phyloP scores from a whole-genome alignment of 1,140 invertebrate species.

The Venustaconcha ellipsiformis region DNA sequence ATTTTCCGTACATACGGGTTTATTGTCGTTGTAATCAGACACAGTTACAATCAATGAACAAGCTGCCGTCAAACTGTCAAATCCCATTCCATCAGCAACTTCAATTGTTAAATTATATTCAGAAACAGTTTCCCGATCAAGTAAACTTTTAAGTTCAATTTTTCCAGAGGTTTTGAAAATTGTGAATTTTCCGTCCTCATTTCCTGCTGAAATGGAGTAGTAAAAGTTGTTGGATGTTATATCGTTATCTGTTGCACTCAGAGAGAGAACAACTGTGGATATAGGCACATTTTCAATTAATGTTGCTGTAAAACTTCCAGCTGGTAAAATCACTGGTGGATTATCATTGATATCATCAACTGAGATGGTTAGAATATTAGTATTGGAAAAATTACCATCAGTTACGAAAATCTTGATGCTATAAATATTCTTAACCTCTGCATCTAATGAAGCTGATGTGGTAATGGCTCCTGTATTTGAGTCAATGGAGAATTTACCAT shows the following conservation, averaged over 20 bases:
- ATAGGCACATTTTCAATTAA: slow-evolving; percentile 21
- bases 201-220: slow-evolving; percentile 28
- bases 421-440: slow-evolving; percentile 13
- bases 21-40: slow-evolving; percentile 39
- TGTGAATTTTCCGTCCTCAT: slow-evolving; percentile 21
- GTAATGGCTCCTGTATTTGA: slow-evolving; percentile 13
- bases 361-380: slow-evolving; percentile 33
- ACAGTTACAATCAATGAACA: slow-evolving; percentile 33
- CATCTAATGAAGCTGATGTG: slow-evolving; percentile 14
- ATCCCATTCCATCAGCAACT: slow-evolving; percentile 85
- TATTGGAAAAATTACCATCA: slow-evolving; percentile 16
- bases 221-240: slow-evolving; percentile 69
- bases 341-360: slow-evolving; percentile 37
- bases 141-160: slow-evolving; percentile 19
- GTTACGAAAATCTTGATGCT: slow-evolving; percentile 16
- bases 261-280: slow-evolving; percentile 68
- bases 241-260: slow-evolving; percentile 90
- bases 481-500: slow-evolving; percentile 32
- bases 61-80: slow-evolving; percentile 67
- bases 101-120: slow-evolving; percentile 87
- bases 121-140: slow-evolving; percentile 36
- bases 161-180: slow-evolving; percentile 29
- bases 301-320: slow-evolving; percentile 19
- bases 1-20: slow-evolving; percentile 33
- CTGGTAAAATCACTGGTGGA: slow-evolving; percentile 17